Evolutionary conservation across 2,113 vertebrate genomes (phyloP).

Genomic region (Myxocyprinus asiaticus): DNA sequence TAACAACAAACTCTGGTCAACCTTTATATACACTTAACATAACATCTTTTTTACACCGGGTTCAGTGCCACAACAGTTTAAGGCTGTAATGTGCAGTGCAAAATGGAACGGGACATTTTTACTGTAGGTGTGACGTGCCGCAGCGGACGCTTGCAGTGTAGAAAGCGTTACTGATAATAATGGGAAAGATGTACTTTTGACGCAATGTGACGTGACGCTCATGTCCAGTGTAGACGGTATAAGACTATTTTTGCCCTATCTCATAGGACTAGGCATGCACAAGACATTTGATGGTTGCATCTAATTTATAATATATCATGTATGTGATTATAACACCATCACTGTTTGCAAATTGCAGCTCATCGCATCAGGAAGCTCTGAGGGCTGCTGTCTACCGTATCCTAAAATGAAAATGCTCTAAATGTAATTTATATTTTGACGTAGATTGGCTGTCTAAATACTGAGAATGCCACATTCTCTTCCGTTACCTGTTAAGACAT

Average conservation of each 20-base stretch:
- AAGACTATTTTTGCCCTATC: not conserved
- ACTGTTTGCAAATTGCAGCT: constrained; percentile 20
- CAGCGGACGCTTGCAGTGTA: no score
- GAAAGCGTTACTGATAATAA: no score
- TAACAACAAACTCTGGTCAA: not conserved
- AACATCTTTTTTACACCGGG: no score
- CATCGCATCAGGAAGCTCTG: constrained; percentile 20
- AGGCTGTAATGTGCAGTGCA: no score
- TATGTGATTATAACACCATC: constrained; percentile 24
- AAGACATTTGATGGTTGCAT: not conserved
- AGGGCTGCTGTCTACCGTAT: constrained; percentile 23
- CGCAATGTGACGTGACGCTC: no score
- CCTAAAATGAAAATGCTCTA: constrained; percentile 32
- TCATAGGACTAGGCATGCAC: not conserved
- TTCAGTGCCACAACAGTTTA: no score
- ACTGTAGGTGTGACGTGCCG: no score
- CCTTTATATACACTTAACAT: no score
- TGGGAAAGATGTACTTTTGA: no score
- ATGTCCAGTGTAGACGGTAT: not conserved
- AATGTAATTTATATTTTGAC: constrained; percentile 47
- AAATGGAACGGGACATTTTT: no score
- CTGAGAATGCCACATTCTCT: not conserved
- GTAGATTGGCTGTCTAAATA: constrained; percentile 31
- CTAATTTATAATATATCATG: constrained; percentile 10
- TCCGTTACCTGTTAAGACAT: constrained; percentile 34